Evolutionary conservation across 2,797 vertebrate genomes (phyloP).

Genomic region (Spea hammondii): DNA sequence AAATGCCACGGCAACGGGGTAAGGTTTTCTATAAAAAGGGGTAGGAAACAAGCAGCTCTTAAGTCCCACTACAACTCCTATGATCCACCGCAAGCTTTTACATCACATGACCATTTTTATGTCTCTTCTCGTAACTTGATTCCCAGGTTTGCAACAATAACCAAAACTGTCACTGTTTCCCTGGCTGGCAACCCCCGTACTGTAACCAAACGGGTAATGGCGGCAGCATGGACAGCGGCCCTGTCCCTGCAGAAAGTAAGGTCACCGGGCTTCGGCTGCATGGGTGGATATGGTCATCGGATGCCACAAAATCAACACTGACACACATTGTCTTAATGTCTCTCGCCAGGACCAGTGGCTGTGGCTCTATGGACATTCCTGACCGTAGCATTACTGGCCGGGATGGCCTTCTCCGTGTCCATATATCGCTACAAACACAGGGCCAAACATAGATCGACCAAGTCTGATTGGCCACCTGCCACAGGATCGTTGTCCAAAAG

Average conservation of each 20-base stretch:
- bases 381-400: slow-evolving; percentile 56
- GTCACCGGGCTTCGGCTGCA: not conserved
- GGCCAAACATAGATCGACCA: slow-evolving; percentile 56
- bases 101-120: not conserved
- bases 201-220: slow-evolving; percentile 78
- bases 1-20: slow-evolving; percentile 90
- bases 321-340: not conserved
- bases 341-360: slow-evolving; percentile 58
- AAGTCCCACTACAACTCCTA: too few species aligned
- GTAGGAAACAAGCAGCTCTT: too few species aligned
- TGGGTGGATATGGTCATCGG: not conserved
- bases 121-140: not conserved
- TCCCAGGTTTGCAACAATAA: slow-evolving; percentile 76
- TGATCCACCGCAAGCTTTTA: not conserved
- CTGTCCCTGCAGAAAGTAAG: slow-evolving; percentile 74
- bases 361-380: slow-evolving; percentile 59
- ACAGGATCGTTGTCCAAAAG: slow-evolving; percentile 65
- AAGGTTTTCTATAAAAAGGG: slow-evolving; percentile 61
- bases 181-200: slow-evolving; percentile 86
- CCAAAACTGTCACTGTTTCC: slow-evolving; percentile 89
- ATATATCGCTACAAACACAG: slow-evolving; percentile 60
- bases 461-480: slow-evolving; percentile 53
- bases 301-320: not conserved
- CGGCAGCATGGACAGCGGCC: slow-evolving; percentile 91
- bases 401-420: slow-evolving; percentile 54